phyloP scores from a whole-genome alignment of 2,113 vertebrate species.

The Oreochromis niloticus region DNA sequence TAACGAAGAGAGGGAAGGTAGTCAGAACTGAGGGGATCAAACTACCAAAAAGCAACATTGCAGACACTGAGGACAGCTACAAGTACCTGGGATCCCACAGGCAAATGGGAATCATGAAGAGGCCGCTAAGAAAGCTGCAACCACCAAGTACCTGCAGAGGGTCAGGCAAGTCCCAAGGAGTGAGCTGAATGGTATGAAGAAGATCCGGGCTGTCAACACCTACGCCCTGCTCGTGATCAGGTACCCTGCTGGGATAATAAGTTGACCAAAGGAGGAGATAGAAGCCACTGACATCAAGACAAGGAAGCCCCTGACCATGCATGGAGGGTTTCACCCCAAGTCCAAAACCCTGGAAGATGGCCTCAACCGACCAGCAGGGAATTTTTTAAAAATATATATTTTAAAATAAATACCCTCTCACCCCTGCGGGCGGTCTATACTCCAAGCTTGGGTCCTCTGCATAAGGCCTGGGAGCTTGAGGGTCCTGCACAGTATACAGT shows the following conservation, averaged over 20 bases:
- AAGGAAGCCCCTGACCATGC: background rate
- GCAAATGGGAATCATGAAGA: no score
- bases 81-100: no score
- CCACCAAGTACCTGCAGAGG: background rate
- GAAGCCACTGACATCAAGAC: background rate
- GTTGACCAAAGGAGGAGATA: background rate
- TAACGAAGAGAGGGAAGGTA: background rate
- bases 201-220: background rate
- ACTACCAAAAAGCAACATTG: no score
- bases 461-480: background rate
- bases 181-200: background rate
- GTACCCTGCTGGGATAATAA: background rate
- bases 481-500: background rate
- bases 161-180: background rate
- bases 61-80: no score
- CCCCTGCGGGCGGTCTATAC: background rate
- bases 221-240: background rate
- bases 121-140: no score
- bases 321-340: background rate
- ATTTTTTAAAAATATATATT: rapidly evolving
- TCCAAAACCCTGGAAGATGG: background rate
- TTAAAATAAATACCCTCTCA: background rate
- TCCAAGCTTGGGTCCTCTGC: background rate
- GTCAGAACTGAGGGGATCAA: background rate
- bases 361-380: background rate